These are phyloP conservation scores for Chouioia cunea DNA, from an alignment of 2,888 invertebrate genomes.

Conservation along the genomic window DNA sequence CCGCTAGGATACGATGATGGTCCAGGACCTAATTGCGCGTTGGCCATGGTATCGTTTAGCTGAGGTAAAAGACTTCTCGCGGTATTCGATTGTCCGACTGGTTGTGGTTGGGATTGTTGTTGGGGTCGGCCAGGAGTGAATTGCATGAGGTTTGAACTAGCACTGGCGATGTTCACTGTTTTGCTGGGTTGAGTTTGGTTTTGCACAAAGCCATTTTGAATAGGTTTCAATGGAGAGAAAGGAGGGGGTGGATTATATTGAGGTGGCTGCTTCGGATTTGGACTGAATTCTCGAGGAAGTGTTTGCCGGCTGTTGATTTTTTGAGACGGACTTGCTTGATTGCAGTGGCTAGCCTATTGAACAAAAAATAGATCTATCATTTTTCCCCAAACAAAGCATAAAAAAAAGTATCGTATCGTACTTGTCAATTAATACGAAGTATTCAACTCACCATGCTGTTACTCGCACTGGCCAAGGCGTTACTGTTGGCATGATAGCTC, in stretches of 20 bases:
- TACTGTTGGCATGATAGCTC: conserved; percentile 59
- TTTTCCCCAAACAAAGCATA: background rate
- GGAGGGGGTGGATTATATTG: conserved; percentile 61
- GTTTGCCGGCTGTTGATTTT: conserved; percentile 47
- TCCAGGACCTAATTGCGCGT: conserved; percentile 58
- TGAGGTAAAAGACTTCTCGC: conserved; percentile 58
- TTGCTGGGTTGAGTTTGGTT: conserved; percentile 48
- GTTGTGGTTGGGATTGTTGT: conserved; percentile 38
- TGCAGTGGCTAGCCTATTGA: conserved; percentile 16
- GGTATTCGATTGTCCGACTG: conserved; percentile 45
- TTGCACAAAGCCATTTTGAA: conserved; percentile 58
- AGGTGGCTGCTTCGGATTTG: conserved; percentile 63
- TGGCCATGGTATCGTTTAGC: conserved; percentile 59
- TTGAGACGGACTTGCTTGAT: conserved; percentile 32
- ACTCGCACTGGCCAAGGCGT: conserved; percentile 41
- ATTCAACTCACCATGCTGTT: conserved; percentile 31
- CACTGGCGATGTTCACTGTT: conserved; percentile 42
- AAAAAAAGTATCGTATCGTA: background rate
- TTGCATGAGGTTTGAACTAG: conserved; percentile 59
- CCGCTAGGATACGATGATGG: conserved; percentile 59
- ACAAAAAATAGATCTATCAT: background rate
- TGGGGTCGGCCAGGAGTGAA: conserved; percentile 53
- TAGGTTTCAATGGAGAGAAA: conserved; percentile 61
- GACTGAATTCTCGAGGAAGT: conserved; percentile 60
- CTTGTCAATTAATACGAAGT: background rate